phyloP scores from a whole-genome alignment of 2,888 invertebrate genomes.

The Nasonia oneida region DNA sequence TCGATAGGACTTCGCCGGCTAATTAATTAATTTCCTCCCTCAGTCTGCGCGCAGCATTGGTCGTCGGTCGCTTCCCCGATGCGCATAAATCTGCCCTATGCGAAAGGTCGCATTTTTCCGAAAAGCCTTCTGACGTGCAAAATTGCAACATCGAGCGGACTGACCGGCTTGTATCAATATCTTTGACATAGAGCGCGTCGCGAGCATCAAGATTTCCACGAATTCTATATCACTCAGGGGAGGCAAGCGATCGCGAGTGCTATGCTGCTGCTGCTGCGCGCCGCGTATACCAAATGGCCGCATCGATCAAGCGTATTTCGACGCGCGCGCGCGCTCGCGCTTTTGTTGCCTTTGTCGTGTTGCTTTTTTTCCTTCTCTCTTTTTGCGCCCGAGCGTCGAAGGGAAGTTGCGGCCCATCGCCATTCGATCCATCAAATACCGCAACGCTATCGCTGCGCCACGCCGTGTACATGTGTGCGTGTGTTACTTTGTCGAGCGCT shows the following conservation, averaged over 20 bases:
- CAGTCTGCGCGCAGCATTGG: not conserved
- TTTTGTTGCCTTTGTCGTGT: slow-evolving; percentile 42
- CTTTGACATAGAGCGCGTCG: not conserved
- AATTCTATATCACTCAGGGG: slow-evolving; percentile 29
- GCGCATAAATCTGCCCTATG: not conserved
- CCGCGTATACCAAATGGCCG: slow-evolving; percentile 63
- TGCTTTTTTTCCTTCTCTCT: not conserved
- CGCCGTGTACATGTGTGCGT: no score
- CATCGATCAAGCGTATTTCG: slow-evolving; percentile 68
- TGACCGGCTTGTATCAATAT: slow-evolving; percentile 16
- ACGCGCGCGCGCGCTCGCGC: slow-evolving; percentile 39
- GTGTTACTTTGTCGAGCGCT: slow-evolving; percentile 22
- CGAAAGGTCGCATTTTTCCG: not conserved
- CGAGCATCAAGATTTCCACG: slow-evolving; percentile 31
- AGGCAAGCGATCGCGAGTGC: not conserved
- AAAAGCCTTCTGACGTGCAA: not conserved
- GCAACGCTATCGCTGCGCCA: not conserved
- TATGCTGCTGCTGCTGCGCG: not conserved
- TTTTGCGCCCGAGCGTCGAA: not conserved
- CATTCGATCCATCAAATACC: slow-evolving; percentile 67
- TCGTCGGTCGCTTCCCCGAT: not conserved
- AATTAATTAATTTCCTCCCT: not conserved
- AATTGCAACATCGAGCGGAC: not conserved
- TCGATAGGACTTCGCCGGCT: not conserved
- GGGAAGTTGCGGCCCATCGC: slow-evolving; percentile 32